Conservation (phyloP, 2,888 invertebrate genomes). For the Scaeva pyrastri region DNA sequence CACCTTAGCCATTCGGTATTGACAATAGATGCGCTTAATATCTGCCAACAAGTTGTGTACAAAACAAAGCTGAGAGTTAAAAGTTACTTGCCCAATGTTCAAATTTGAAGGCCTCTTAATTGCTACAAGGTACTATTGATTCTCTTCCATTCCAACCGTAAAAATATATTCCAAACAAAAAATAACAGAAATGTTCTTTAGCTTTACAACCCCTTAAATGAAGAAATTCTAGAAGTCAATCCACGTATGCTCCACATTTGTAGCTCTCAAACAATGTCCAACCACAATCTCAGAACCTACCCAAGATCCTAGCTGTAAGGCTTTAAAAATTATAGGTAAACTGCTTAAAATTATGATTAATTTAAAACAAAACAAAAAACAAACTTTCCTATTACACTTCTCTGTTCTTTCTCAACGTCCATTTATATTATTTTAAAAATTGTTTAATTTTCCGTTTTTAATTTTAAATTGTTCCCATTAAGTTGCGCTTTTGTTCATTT, state of each 20-base stretch:
- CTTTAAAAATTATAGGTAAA: conserved; percentile 35
- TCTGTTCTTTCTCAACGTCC: conserved; percentile 55
- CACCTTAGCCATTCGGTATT: too few species aligned
- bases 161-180: too few species aligned
- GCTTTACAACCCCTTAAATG: background rate
- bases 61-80: too few species aligned
- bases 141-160: too few species aligned
- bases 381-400: conserved; percentile 11
- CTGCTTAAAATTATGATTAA: background rate
- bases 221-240: background rate
- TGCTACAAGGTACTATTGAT: too few species aligned
- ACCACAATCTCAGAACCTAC: background rate
- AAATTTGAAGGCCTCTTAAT: too few species aligned
- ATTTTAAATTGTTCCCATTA: conserved; percentile 43
- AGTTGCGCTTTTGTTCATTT: conserved; percentile 63
- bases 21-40: too few species aligned
- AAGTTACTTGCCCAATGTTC: too few species aligned
- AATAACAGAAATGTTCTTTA: too few species aligned
- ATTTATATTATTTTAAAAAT: conserved; percentile 26
- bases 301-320: conserved; percentile 13
- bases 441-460: conserved; percentile 49
- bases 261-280: background rate
- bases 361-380: conserved; percentile 1
- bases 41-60: too few species aligned
- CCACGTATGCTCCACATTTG: background rate